Evolutionary conservation across 2,888 invertebrate genomes (phyloP), one percentile per base, ranked within the genome.

Genomic region (Portevinia maculata): DNA sequence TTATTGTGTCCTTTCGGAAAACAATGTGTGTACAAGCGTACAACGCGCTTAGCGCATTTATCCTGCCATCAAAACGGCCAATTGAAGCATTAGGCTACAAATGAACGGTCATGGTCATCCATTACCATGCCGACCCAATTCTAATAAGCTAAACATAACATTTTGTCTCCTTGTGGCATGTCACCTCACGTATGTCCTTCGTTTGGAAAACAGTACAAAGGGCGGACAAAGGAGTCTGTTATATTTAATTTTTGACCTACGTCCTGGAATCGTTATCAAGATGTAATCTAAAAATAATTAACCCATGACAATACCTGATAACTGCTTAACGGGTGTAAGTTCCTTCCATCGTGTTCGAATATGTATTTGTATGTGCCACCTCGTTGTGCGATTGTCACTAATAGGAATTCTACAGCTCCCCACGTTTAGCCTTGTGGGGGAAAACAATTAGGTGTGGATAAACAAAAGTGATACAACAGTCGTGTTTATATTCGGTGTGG

Each of bases 221-320:
- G 21, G 15, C 50, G 7, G 30, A 30, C 6, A 15, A 28, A 3
- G 8, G 46, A 46, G 48, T 55, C 73, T 55, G 64, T 64, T 65
- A 19, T 34, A 37, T 60, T 52, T 5, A 19, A 46, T 60, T 53
- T 53, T 53, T 15, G 24, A 46, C 19, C 21, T 48, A 9, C 34
- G 39, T 46, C 55, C 41, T 19, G 15, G 50, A 65, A 65, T 32
- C 34, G 70, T 59, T 83, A 65, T 65, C 52, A 71, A 78, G 67
- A 64, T 84, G 73, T 79, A 84, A 84, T 84, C 79, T 79, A 59
- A 74, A 84, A 84, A 79, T 79, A 79, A 84, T 84, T 73, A 84
- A 84, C 73, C 74, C 69, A 69, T 79, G 84, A 84, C 71, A 79
- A 69, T 84, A 79, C 69, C 79, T 83, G 78, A 78, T 83, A 83